A percentile compares a stretch with the other conserved stretches of the same genome.
phyloP scores from a whole-genome alignment of 2,797 vertebrate genomes.

The Enteromius fasciolatus region DNA sequence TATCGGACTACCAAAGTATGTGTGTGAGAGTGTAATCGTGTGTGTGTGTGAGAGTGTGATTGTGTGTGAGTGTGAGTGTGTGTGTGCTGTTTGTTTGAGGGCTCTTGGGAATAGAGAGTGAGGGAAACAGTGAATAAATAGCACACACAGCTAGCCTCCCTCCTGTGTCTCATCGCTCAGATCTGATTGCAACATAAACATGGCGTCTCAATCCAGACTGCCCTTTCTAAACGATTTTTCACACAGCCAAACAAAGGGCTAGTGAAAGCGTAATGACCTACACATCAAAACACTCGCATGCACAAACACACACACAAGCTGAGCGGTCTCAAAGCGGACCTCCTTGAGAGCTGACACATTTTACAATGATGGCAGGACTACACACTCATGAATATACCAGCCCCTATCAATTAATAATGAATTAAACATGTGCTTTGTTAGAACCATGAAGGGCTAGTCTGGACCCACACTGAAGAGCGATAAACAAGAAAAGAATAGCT shows the following conservation, averaged over 20 bases:
- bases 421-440: slow-evolving; percentile 54
- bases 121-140: slow-evolving; percentile 74
- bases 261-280: slow-evolving; percentile 66
- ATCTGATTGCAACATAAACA: slow-evolving; percentile 80
- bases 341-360: slow-evolving; percentile 58
- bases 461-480: slow-evolving; percentile 30
- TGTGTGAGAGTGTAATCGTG: not conserved
- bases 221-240: slow-evolving; percentile 69
- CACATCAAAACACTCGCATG: slow-evolving; percentile 46
- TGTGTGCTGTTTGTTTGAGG: slow-evolving; percentile 65
- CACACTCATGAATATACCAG: slow-evolving; percentile 53
- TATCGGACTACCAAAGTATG: slow-evolving; percentile 46
- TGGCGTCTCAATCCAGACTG: slow-evolving; percentile 68
- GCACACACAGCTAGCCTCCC: slow-evolving; percentile 59
- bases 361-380: slow-evolving; percentile 53
- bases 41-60: slow-evolving; percentile 29
- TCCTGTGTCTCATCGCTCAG: slow-evolving; percentile 68
- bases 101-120: slow-evolving; percentile 65
- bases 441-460: slow-evolving; percentile 40
- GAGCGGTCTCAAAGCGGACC: slow-evolving; percentile 55
- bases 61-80: slow-evolving; percentile 42
- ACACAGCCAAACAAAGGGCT: slow-evolving; percentile 64
- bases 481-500: not conserved
- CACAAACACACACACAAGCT: slow-evolving; percentile 39
- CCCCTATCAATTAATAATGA: slow-evolving; percentile 58